Base-by-base conservation (phyloP, 2,888 invertebrate genomes). In the Orchesellides sinensis region DNA sequence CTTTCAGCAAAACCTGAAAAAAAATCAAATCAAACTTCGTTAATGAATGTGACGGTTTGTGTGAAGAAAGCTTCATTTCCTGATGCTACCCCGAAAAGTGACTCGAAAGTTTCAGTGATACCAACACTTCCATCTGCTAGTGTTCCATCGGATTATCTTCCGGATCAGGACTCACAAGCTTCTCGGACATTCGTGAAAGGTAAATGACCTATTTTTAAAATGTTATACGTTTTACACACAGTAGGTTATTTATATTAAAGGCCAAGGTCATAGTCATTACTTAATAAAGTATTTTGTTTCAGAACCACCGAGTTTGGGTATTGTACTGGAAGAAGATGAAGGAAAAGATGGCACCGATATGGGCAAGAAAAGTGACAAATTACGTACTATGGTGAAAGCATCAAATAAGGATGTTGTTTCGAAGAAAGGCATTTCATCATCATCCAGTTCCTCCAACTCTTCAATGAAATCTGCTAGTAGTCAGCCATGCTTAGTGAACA, bases 381-480 rank as follows among this genome's bases (percentile, higher is more conserved):
- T 27, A 1, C 29, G 27, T 6, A 6, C 59, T n/a, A 14, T 27
- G 14, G 19, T 25, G 4, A 59, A 54, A 12, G 3, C 27, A n/a
- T 17, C 4, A 25, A 32, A 17, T 12, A 63, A 63, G 14, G 21
- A 35, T n/a, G 25, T 5, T 32, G 32, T 10, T 10, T 10, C 32
- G 32, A 54, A 35, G 21, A 68, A 78, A 19, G 69, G 65, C 1
- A 23, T 61, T 6, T 78, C 83, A 10, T 47, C 73, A 1, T 73
- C 72, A 0, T 75, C 80, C 8, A 72, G 73, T 12, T 74, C 74
- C 6, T 74, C 59, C 12, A 2, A 21, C 5, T 32, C 61, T 6
- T 84, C 84, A 3, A 70, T 84, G 75, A 84, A 84, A 25, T 84
- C 84, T 19, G 84, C 84, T 27, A 14, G 25, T 12, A 81, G 81